phyloP scores from a whole-genome alignment of 2,797 vertebrate genomes.

The Sylvia borin region DNA sequence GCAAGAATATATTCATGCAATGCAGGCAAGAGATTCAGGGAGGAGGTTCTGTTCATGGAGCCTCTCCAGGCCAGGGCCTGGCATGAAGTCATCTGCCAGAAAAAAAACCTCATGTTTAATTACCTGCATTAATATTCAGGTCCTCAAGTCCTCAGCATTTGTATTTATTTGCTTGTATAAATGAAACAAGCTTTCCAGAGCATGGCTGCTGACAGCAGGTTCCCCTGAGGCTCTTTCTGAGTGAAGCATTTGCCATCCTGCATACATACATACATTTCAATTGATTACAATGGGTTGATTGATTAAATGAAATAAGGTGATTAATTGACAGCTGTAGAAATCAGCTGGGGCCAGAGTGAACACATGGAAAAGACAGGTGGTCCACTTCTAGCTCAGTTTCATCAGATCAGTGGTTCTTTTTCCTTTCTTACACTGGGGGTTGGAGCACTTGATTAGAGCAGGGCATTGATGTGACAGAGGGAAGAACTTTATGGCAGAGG shows the following conservation, averaged over 20 bases:
- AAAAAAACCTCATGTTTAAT: not conserved
- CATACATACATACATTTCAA: not conserved
- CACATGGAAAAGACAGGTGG: not conserved
- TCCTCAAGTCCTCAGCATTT: not conserved
- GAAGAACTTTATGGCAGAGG: not conserved
- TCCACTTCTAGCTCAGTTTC: not conserved
- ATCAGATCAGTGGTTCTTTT: not conserved
- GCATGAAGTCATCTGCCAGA: not conserved
- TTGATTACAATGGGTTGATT: not conserved
- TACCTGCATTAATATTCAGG: conserved; percentile 20
- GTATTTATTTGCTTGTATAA: not conserved
- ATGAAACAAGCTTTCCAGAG: not conserved
- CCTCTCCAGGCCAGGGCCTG: not conserved
- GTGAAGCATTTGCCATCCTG: not conserved
- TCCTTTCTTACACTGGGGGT: rapidly evolving
- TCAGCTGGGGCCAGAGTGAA: not conserved
- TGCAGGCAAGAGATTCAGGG: not conserved
- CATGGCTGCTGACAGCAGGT: not conserved
- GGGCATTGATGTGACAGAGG: not conserved
- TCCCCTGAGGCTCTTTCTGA: not conserved
- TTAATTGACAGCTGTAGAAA: conserved; percentile 3
- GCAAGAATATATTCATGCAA: not conserved
- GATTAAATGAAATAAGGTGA: not conserved
- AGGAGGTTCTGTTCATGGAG: not conserved
- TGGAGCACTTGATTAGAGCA: not conserved